These are phyloP conservation scores for Ceraclea dissimilis DNA, from an alignment of 2,888 invertebrate genomes.

Conservation along the genomic window DNA sequence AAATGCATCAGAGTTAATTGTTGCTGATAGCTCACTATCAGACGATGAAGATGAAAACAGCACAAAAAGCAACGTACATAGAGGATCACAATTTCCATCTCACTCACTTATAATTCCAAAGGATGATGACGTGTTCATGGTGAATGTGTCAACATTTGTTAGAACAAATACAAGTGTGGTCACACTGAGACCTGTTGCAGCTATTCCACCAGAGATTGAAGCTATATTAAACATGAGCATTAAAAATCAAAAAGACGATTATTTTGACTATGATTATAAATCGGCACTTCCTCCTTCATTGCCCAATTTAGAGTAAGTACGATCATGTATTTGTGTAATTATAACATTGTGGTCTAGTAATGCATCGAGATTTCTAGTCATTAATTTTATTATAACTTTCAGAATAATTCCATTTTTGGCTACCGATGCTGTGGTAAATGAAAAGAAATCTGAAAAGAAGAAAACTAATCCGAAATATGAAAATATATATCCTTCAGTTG, in stretches of 20 bases:
- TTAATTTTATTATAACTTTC: constrained; percentile 29
- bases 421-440: constrained; percentile 68
- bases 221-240: constrained; percentile 45
- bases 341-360: neutral
- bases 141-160: constrained; percentile 50
- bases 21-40: neutral
- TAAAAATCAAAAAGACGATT: constrained; percentile 48
- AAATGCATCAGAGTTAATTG: constrained; percentile 8
- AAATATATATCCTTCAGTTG: constrained; percentile 28
- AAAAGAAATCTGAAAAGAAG: constrained; percentile 27
- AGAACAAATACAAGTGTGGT: constrained; percentile 41
- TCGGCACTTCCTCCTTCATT: constrained; percentile 74
- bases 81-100: constrained; percentile 21
- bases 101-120: constrained; percentile 29
- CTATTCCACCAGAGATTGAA: constrained; percentile 38
- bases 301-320: constrained; percentile 65
- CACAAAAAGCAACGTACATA: constrained; percentile 6
- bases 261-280: constrained; percentile 63
- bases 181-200: constrained; percentile 34
- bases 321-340: constrained; percentile 1
- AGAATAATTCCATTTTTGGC: constrained; percentile 85
- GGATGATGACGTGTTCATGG: constrained; percentile 48
- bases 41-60: constrained; percentile 9
- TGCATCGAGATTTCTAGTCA: neutral
- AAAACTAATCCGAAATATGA: constrained; percentile 37